Conservation (phyloP, 92 coral and sea anemone genomes). For the Epizoanthus fatuus region DNA sequence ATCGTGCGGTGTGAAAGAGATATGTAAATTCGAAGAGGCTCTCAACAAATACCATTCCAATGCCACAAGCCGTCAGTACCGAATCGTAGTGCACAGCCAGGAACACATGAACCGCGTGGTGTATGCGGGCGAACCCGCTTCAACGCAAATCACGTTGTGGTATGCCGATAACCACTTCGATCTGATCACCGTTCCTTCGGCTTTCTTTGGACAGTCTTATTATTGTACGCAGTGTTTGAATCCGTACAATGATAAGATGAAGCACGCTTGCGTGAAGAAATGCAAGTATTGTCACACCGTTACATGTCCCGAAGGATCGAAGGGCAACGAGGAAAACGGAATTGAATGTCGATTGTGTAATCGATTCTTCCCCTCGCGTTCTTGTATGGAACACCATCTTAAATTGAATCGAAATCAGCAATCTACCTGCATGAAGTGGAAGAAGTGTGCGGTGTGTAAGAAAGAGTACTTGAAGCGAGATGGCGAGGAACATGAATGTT, state of each 20-base stretch:
- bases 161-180: too few relatives aligned
- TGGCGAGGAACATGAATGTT: neutral
- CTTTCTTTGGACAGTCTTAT: neutral
- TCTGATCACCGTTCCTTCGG: too few relatives aligned
- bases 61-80: too few relatives aligned
- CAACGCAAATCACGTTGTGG: too few relatives aligned
- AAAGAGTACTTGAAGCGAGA: rapidly evolving
- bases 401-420: too few relatives aligned
- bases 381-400: neutral
- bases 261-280: neutral
- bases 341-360: neutral
- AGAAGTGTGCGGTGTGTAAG: neutral
- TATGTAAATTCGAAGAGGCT: too few relatives aligned
- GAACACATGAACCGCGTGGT: too few relatives aligned
- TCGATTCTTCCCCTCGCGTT: neutral
- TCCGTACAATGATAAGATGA: neutral
- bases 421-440: neutral
- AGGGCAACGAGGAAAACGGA: neutral
- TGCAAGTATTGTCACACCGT: neutral
- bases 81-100: too few relatives aligned
- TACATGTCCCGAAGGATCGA: too few relatives aligned
- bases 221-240: neutral
- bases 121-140: too few relatives aligned
- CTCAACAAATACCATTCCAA: too few relatives aligned
- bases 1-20: too few relatives aligned